Base-by-base conservation (phyloP, 2,888 invertebrate genomes). In the Sturmia bella region DNA sequence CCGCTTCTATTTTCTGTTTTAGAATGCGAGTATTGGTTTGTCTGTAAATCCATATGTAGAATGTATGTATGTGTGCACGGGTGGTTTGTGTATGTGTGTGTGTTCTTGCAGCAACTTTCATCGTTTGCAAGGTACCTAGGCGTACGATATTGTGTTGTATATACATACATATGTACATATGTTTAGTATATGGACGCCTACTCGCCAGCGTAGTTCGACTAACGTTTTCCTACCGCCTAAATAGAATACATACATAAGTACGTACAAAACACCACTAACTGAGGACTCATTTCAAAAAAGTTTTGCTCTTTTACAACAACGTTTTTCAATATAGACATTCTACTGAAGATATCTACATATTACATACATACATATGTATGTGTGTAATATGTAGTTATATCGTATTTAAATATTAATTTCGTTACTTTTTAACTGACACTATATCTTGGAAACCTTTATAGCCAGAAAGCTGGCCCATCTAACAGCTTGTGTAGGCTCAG, bases 1-100 rank as follows among this genome's bases (percentile, higher is more conserved):
- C 64, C 74, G 74, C 74, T 74, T 74, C 64, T 74, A 74, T 64
- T 48, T 56, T 56, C 56, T 59, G 37, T 45, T 59, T 48, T 21
- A 32, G 37, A 21, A 32, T 64, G 32, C 52, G 27, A 41, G 39
- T 72, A 27, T 15, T 57, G 13, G 27, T 15, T 15, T 12, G 19
- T 27, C 11, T 15, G 17, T 32, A 17, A 3, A 1, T 11, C 11
- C 5, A 15, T 56, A n/a, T 37, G 39, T 41, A 27, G 27, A 27
- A 7, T 41, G 39, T 63, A 7, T 37, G n/a, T 24, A 48, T 57
- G 45, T 57, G 19, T 19, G 45, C n/a, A 21, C 37, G 32, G 27
- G 6, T 27, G n/a, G n/a, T n/a, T n/a, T 24, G 39, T 27, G 43
- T 57, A 15, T 32, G 19, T 57, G 24, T 57, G 70, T 57, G 24